A percentile compares a stretch with the other conserved stretches of the same genome.
These are phyloP conservation scores for Vanessa atalanta DNA, from an alignment of 1,140 invertebrate genomes.

Conservation along the genomic window DNA sequence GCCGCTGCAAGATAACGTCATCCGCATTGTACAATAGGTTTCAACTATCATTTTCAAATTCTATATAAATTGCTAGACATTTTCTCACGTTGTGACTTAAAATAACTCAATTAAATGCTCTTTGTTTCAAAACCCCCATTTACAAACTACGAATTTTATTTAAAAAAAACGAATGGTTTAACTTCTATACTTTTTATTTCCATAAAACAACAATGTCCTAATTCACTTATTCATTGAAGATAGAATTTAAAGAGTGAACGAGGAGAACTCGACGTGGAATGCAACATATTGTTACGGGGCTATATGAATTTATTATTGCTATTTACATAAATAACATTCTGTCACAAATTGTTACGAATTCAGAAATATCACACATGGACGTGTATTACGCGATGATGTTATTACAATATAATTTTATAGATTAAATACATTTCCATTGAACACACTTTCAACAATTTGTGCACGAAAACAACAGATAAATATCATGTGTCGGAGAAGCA, in stretches of 20 bases:
- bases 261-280: slow-evolving; percentile 67
- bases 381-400: slow-evolving; percentile 31
- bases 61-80: too few relatives aligned
- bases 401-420: slow-evolving; percentile 31
- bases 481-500: slow-evolving; percentile 47
- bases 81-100: too few relatives aligned
- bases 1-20: too few relatives aligned
- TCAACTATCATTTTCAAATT: too few relatives aligned
- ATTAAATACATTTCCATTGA: slow-evolving; percentile 26
- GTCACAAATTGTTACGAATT: slow-evolving; percentile 38
- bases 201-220: slow-evolving; percentile 76
- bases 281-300: slow-evolving; percentile 64
- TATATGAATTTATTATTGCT: slow-evolving; percentile 43
- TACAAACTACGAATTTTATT: too few relatives aligned
- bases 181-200: slow-evolving; percentile 74
- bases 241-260: slow-evolving; percentile 54
- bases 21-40: too few relatives aligned
- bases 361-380: slow-evolving; percentile 49
- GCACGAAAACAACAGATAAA: slow-evolving; percentile 45
- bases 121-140: too few relatives aligned
- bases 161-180: slow-evolving; percentile 42
- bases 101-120: too few relatives aligned
- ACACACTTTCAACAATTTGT: slow-evolving; percentile 54
- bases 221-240: slow-evolving; percentile 62
- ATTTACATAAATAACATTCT: slow-evolving; percentile 61